Evolutionary conservation across 2,888 invertebrate species (phyloP), one percentile per base, ranked within the genome.

Genomic region (Mythimna lalbum): DNA sequence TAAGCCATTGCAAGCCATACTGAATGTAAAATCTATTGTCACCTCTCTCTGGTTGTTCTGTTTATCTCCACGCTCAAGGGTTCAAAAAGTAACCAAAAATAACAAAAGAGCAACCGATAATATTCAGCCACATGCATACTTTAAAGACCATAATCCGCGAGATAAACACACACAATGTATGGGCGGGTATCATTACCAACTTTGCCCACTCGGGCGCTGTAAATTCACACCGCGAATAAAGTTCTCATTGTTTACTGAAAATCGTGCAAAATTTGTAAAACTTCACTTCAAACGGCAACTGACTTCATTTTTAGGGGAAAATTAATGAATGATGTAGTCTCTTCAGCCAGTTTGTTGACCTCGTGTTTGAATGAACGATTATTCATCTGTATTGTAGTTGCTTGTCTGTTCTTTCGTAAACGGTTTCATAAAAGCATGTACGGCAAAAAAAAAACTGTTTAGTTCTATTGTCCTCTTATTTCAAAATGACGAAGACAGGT

Each of bases 211-310:
- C 6, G 80, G 60, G 80, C 49, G 73, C 63, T 52, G 70, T 81
- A 80, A 81, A 79, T 74, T 78, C 70, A 56, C 68, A 69, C 59
- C 55, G 36, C 47, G 77, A 73, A 66, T 73, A 74, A 81, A 71
- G 70, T 78, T 77, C 62, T 64, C 68, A 79, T 78, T 82, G 80
- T 74, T 72, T 62, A 73, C 53, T 53, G 36, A 80, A 81, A 82
- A 73, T 52, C 62, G 67, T 69, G 73, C 63, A 65, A 69, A 27
- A 75, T 81, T 67, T 52, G 62, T 50, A 53, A 73, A 81, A 79
- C 43, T 74, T 74, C 67, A 79, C 43, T 78, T 70, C 70, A 74
- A 78, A 70, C 66, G 63, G 39, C 55, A 72, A 70, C 68, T n/a
- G 56, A 66, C 62, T 64, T 67, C 33, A 79, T 69, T 82, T 82